phyloP scores from a whole-genome alignment of 2,888 invertebrate species.

The Nipponacmea schrenckii region DNA sequence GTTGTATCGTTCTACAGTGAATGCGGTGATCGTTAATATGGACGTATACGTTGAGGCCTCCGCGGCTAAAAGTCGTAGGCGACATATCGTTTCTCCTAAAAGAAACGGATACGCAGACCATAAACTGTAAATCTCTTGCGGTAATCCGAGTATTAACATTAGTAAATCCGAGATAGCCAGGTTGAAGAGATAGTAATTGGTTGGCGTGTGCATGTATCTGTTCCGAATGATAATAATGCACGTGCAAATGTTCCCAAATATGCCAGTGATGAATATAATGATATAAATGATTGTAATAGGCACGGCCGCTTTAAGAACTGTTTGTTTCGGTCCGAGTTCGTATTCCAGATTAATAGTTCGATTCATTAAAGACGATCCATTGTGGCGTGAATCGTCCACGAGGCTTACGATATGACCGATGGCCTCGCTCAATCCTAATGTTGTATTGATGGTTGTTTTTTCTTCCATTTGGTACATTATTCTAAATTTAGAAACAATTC shows the following conservation, averaged over 20 bases:
- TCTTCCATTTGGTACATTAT: no score
- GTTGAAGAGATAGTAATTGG: constrained; percentile 87
- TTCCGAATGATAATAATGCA: constrained; percentile 55
- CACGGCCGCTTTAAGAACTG: constrained; percentile 42
- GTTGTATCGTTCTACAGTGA: constrained; percentile 86
- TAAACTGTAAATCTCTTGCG: constrained; percentile 78
- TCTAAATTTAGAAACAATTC: no score
- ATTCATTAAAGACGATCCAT: background rate
- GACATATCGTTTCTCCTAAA: constrained; percentile 82
- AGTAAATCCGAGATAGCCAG: constrained; percentile 85
- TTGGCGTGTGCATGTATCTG: constrained; percentile 60
- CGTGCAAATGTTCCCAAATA: constrained; percentile 57
- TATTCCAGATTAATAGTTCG: constrained; percentile 29
- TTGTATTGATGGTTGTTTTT: no score
- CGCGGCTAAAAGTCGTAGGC: constrained; percentile 81
- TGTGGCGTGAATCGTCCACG: no score
- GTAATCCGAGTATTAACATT: constrained; percentile 81
- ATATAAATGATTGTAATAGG: constrained; percentile 51
- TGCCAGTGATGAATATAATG: constrained; percentile 56
- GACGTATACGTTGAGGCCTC: constrained; percentile 80
- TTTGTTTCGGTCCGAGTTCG: constrained; percentile 42
- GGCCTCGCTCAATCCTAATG: no score
- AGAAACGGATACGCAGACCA: constrained; percentile 69
- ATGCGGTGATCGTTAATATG: constrained; percentile 83
- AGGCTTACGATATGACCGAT: no score